Evolutionary conservation across 1,140 invertebrate genomes (phyloP).

Genomic region (Micrasema longulum): DNA sequence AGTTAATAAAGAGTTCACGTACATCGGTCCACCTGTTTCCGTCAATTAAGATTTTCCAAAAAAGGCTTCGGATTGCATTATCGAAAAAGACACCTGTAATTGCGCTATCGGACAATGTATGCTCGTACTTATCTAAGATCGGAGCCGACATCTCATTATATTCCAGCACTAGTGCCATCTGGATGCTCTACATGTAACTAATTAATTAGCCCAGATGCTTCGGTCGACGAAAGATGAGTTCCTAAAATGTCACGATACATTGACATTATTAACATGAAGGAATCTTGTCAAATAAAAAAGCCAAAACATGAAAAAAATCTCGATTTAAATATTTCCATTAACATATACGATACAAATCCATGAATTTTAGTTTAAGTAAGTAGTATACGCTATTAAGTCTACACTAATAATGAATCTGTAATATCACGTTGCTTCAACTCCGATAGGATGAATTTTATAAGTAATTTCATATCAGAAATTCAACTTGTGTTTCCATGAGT

Average conservation of each 20-base stretch:
- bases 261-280: too few species aligned
- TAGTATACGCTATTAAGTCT: too few species aligned
- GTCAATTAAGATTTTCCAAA: constrained; percentile 40
- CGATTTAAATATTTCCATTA: too few species aligned
- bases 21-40: constrained; percentile 19
- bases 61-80: constrained; percentile 18
- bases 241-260: too few species aligned
- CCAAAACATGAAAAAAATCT: too few species aligned
- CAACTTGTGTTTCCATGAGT: too few species aligned
- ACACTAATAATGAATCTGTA: too few species aligned
- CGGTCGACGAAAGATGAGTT: background rate
- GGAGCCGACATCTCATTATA: constrained; percentile 16
- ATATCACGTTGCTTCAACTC: too few species aligned
- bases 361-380: too few species aligned
- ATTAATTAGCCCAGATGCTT: constrained; percentile 11
- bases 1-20: constrained; percentile 12
- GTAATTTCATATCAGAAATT: background rate
- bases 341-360: too few species aligned
- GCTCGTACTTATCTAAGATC: constrained; percentile 8
- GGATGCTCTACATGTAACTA: background rate
- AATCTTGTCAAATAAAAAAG: too few species aligned
- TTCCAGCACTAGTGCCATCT: background rate
- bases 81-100: constrained; percentile 24
- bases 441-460: too few species aligned
- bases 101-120: constrained; percentile 14